Conservation (phyloP, 1,140 invertebrate genomes). For the Papilio glaucus region DNA sequence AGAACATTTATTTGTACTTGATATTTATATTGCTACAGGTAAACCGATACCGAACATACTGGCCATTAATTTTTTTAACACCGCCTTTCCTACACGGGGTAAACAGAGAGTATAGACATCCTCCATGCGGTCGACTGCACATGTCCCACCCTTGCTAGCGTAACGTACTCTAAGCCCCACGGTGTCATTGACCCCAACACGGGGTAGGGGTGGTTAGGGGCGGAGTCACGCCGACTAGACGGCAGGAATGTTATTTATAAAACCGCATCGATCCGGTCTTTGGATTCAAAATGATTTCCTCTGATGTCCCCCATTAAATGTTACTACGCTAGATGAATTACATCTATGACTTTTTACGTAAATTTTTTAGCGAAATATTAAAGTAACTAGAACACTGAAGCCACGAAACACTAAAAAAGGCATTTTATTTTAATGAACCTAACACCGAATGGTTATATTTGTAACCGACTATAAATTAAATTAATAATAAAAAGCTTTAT, state of each 20-base stretch:
- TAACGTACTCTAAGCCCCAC: conserved; percentile 33
- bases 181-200: conserved; percentile 43
- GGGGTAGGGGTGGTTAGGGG: conserved; percentile 38
- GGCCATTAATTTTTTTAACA: conserved; percentile 23
- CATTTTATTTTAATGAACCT: no score
- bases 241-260: conserved; percentile 51
- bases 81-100: conserved; percentile 31
- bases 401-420: no score
- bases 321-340: neutral
- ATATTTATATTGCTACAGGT: no score
- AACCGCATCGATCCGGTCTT: conserved; percentile 55
- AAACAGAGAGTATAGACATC: conserved; percentile 34
- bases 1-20: neutral
- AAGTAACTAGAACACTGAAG: no score
- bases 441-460: no score
- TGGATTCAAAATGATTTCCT: conserved; percentile 38
- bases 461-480: no score
- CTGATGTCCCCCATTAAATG: conserved; percentile 26
- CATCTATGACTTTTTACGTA: neutral
- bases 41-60: conserved; percentile 23
- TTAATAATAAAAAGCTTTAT: no score
- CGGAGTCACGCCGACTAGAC: conserved; percentile 39
- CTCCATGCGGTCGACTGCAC: conserved; percentile 38
- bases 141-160: conserved; percentile 31
- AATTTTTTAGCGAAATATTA: no score